phyloP scores from a whole-genome alignment of 2,888 invertebrate genomes.

The Galeopsomyia nigrocyanea region DNA sequence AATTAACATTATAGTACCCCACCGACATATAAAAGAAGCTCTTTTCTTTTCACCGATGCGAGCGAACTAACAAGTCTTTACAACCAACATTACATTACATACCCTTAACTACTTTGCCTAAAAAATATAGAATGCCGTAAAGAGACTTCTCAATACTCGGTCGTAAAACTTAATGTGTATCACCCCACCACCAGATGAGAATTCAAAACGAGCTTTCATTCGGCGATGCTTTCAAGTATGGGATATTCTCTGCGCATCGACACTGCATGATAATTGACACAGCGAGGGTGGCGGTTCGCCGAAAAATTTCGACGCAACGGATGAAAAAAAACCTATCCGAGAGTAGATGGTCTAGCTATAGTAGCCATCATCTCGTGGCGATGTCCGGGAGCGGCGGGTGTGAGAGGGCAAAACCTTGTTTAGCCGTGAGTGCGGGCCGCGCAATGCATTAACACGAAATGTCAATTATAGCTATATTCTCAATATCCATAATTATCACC shows the following conservation, averaged over 20 bases:
- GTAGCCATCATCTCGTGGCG: slow-evolving; percentile 39
- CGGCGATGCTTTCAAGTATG: slow-evolving; percentile 18
- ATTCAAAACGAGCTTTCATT: slow-evolving; percentile 43
- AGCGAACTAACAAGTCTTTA: no score
- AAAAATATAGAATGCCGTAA: slow-evolving; percentile 12
- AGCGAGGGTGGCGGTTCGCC: slow-evolving; percentile 23
- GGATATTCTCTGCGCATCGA: slow-evolving; percentile 34
- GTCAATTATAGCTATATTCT: slow-evolving; percentile 62
- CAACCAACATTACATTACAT: neutral
- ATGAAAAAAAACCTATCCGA: slow-evolving; percentile 16
- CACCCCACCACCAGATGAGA: slow-evolving; percentile 12
- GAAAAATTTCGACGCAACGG: slow-evolving; percentile 32
- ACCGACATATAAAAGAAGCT: no score
- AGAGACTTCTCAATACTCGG: neutral
- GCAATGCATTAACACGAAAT: slow-evolving; percentile 58
- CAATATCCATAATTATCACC: slow-evolving; percentile 65
- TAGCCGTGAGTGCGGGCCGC: slow-evolving; percentile 38
- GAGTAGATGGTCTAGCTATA: slow-evolving; percentile 50
- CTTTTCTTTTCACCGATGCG: no score
- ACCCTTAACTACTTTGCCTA: slow-evolving; percentile 4
- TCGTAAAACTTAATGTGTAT: slow-evolving; percentile 33
- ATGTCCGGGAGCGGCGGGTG: slow-evolving; percentile 9
- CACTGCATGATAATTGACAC: slow-evolving; percentile 46
- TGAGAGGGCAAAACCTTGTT: slow-evolving; percentile 5
- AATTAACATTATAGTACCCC: no score